These are phyloP conservation scores for Hucho hucho DNA, from an alignment of 2,113 vertebrate species.

Conservation along the genomic window DNA sequence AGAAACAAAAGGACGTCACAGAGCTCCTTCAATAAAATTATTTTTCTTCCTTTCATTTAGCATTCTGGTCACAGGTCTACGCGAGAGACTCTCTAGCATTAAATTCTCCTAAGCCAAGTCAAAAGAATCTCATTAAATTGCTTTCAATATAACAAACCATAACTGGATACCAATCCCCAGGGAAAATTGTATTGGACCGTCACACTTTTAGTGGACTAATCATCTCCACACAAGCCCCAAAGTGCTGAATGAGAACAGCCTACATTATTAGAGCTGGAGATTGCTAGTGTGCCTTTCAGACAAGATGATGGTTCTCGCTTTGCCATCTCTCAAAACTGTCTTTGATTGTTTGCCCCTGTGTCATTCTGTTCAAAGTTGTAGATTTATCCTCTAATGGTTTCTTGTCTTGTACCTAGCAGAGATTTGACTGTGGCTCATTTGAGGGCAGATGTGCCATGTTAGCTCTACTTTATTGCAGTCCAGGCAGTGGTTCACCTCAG, in stretches of 20 bases:
- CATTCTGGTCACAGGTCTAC: slow-evolving; percentile 43
- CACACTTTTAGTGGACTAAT: slow-evolving; percentile 53
- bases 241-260: background rate
- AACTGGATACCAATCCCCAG: slow-evolving; percentile 24
- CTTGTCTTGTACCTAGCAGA: background rate
- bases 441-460: background rate
- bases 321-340: background rate
- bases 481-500: background rate
- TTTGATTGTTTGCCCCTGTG: background rate
- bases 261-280: background rate
- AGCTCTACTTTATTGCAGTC: too few relatives aligned
- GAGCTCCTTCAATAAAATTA: slow-evolving; percentile 14
- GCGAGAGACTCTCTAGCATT: slow-evolving; percentile 4
- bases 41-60: slow-evolving; percentile 27
- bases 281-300: background rate
- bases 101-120: slow-evolving; percentile 42
- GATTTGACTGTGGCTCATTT: background rate
- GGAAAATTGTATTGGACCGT: slow-evolving; percentile 38
- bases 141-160: slow-evolving; percentile 38
- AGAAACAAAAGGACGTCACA: slow-evolving; percentile 8
- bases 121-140: slow-evolving; percentile 50
- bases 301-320: background rate
- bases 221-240: slow-evolving; percentile 17
- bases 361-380: background rate
- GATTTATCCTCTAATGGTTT: background rate